Conservation (phyloP, 2,113 vertebrate genomes). For the Girardinichthys multiradiatus region DNA sequence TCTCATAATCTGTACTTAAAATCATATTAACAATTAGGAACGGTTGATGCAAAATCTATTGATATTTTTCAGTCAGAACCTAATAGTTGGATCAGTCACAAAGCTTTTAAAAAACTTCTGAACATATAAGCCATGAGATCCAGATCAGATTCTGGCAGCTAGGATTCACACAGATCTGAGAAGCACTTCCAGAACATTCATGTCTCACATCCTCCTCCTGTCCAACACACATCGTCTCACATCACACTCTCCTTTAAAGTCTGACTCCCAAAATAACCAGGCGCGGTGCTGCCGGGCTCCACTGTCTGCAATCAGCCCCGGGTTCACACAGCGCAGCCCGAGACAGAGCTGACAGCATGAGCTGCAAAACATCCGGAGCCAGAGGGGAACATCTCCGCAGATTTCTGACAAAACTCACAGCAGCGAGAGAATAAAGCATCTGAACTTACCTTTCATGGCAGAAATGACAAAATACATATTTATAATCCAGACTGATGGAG, state of each 20-base stretch:
- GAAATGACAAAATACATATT: conserved; percentile 91
- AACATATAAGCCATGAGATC: no score
- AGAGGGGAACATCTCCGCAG: conserved; percentile 1
- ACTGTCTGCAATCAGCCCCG: conserved; percentile 1
- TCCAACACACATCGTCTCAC: conserved; percentile 1
- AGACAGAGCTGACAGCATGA: background rate
- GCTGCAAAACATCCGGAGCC: background rate
- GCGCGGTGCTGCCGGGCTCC: background rate
- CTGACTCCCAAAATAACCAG: conserved; percentile 10
- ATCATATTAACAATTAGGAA: background rate
- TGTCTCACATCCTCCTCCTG: background rate
- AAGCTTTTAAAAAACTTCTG: no score
- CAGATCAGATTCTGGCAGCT: background rate
- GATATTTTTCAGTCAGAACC: background rate
- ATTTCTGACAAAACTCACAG: background rate
- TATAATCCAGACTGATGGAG: conserved; percentile 59
- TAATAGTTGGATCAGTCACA: background rate
- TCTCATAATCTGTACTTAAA: background rate
- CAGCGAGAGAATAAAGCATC: background rate
- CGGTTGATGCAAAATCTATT: background rate
- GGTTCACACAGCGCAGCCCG: background rate
- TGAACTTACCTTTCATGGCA: conserved; percentile 89
- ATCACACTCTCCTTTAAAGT: conserved; percentile 11
- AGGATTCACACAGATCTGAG: background rate
- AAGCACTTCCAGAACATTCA: conserved; percentile 6